Evolutionary conservation across 1,140 invertebrate species (phyloP).

Genomic region (Sipha flava): DNA sequence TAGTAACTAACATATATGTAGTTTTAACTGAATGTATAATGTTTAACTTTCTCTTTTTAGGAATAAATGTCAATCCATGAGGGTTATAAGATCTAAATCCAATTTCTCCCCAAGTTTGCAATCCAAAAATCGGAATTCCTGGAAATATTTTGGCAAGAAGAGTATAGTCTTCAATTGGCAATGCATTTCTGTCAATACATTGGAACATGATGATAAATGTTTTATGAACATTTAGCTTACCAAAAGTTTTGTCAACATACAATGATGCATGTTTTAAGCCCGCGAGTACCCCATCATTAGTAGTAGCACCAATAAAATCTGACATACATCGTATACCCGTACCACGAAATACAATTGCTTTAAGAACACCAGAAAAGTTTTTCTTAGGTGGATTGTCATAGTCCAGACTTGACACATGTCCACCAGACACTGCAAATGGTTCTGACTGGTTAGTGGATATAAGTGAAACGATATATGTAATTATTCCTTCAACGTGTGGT

Average conservation of each 20-base stretch:
- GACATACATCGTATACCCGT: not conserved
- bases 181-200: not conserved
- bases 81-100: not conserved
- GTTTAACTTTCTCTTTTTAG: not conserved
- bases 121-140: not conserved
- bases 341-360: not conserved
- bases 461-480: not conserved
- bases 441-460: not conserved
- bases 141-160: not conserved
- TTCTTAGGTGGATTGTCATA: not conserved
- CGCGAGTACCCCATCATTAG: not conserved
- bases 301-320: not conserved
- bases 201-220: slow-evolving; percentile 10
- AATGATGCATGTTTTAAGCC: not conserved
- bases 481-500: not conserved
- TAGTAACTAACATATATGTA: not conserved
- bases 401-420: not conserved
- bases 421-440: not conserved
- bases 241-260: not conserved
- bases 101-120: slow-evolving; percentile 1
- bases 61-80: not conserved
- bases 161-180: not conserved
- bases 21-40: not conserved
- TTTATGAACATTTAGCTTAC: not conserved
- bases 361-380: not conserved